A percentile compares a stretch with the other conserved stretches of the same genome.
phyloP scores from a whole-genome alignment of 1,140 invertebrate genomes.

The Hestina assimilis region DNA sequence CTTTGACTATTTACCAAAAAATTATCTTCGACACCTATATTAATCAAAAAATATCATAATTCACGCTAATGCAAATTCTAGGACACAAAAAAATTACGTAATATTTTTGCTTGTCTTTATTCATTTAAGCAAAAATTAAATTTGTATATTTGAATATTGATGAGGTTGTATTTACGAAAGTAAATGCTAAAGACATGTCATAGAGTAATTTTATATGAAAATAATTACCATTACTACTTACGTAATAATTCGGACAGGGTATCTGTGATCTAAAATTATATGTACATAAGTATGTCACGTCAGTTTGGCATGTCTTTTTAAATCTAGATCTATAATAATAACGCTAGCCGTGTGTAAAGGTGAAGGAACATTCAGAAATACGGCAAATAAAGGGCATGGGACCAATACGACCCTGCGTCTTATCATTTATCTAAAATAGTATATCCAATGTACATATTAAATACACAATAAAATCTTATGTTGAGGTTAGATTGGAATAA shows the following conservation, averaged over 20 bases:
- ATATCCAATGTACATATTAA: slow-evolving; percentile 6
- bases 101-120: background rate
- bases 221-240: no score
- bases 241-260: no score
- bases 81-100: no score
- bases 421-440: slow-evolving; percentile 26
- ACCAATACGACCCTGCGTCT: slow-evolving; percentile 25
- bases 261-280: no score
- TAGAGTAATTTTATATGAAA: background rate
- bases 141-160: slow-evolving; percentile 2
- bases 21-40: no score
- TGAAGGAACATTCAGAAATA: slow-evolving; percentile 22
- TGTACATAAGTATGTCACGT: background rate
- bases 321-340: no score
- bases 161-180: background rate
- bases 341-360: slow-evolving; percentile 7
- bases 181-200: background rate
- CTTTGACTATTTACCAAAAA: no score
- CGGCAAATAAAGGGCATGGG: slow-evolving; percentile 26
- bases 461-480: slow-evolving; percentile 17
- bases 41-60: no score
- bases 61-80: no score
- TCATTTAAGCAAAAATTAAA: background rate
- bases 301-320: background rate
- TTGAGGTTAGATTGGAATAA: background rate